phyloP scores from a whole-genome alignment of 2,888 invertebrate species.

The Thelaira solivaga region DNA sequence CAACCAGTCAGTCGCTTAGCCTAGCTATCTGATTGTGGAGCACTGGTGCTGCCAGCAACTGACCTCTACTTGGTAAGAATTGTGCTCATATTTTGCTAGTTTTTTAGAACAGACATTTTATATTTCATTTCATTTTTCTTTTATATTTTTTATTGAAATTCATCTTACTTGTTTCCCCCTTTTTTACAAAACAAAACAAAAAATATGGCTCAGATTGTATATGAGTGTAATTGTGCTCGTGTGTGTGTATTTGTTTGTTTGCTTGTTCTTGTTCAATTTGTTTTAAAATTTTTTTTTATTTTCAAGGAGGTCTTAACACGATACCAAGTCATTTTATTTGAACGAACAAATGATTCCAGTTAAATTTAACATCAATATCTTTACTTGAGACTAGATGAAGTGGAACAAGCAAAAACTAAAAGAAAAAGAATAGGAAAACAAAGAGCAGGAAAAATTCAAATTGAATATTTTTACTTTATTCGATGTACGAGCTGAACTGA shows the following conservation, averaged over 20 bases:
- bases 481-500: neutral
- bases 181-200: too few relatives aligned
- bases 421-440: too few relatives aligned
- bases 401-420: slow-evolving; percentile 23
- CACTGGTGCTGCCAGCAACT: neutral
- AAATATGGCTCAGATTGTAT: neutral
- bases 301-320: slow-evolving; percentile 9
- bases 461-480: slow-evolving; percentile 21
- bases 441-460: neutral
- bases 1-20: neutral
- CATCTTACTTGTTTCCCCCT: neutral
- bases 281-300: neutral
- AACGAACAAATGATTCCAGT: slow-evolving; percentile 39
- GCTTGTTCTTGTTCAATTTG: slow-evolving; percentile 16
- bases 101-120: neutral
- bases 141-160: neutral
- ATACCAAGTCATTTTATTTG: slow-evolving; percentile 12
- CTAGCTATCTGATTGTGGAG: neutral
- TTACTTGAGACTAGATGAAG: slow-evolving; percentile 30
- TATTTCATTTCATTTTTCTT: neutral
- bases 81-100: neutral
- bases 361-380: slow-evolving; percentile 42
- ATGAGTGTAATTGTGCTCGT: too few relatives aligned
- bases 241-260: too few relatives aligned
- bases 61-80: neutral